Base-by-base conservation (phyloP, 2,797 vertebrate species). In the Enteromius unitaeniatus region DNA sequence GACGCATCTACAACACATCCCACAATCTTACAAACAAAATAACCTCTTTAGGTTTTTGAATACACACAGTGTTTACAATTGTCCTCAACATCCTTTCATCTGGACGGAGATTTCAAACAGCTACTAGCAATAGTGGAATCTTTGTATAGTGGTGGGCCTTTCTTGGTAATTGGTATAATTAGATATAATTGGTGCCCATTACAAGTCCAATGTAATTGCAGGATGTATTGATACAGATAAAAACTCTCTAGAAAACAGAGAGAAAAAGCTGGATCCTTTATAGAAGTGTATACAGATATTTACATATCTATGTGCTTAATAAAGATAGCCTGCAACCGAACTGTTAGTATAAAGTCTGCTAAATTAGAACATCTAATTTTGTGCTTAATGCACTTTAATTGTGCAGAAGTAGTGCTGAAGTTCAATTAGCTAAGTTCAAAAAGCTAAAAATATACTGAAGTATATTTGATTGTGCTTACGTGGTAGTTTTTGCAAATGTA, bases 201-300 rank as follows among this genome's bases (percentile, higher is more conserved):
- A 84, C 75, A 73, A 23, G 21, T 4, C 11, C 53, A 10, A 60
- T 55, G 62, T 80, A 87, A 89, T 86, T 84, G 60, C 88, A 88
- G 87, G 88, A 89, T 88, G 86, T 81, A 68, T 78, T 86, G 53
- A 74, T 78, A 64, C 64, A 85, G 82, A 88, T 87, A 85, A 84
- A 67, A 60, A 79, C 28, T 37, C 17, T 65, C 13, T 79, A 62
- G 49, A 62, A 28, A 28, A 49, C 28, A 40, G 26, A 64, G 28
- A 83, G 15, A 81, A 58, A 49, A 73, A 60, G n/a, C 23, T 55
- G 19, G 74, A 67, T 28, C 28, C 73, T 42, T 42, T 8, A 58
- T n/a, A 47, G 51, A 8, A 53, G 6, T 53, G 51, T 21, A 53
- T 8, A 53, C 49, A 51, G 6, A 51, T 51, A 19, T 51, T 51